phyloP scores from a whole-genome alignment of 2,113 vertebrate genomes.

The Brachionichthys hirsutus region DNA sequence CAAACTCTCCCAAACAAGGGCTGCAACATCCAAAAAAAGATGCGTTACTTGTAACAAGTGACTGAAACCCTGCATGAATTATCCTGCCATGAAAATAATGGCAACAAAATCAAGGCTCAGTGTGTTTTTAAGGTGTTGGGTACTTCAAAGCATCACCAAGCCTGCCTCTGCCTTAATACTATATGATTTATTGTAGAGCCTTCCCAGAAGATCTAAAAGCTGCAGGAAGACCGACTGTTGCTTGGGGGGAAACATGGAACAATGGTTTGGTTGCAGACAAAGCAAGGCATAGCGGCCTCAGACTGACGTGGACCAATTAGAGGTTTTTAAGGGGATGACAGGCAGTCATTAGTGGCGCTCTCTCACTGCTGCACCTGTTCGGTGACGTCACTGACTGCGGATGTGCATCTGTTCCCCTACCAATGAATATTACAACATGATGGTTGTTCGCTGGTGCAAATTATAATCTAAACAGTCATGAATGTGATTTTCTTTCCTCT shows the following conservation, averaged over 20 bases:
- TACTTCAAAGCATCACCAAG: slow-evolving; percentile 46
- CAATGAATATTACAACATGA: too few species aligned
- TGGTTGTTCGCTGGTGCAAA: too few species aligned
- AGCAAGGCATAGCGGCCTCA: slow-evolving; percentile 19
- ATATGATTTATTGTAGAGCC: slow-evolving; percentile 34
- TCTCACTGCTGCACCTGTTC: slow-evolving; percentile 57
- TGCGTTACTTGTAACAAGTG: not conserved
- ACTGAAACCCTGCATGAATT: slow-evolving; percentile 7
- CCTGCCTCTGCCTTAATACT: slow-evolving; percentile 46
- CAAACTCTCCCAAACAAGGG: slow-evolving; percentile 5
- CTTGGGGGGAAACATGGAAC: slow-evolving; percentile 23
- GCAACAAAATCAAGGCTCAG: not conserved
- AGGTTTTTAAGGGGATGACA: slow-evolving; percentile 52
- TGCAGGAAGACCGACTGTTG: slow-evolving; percentile 28
- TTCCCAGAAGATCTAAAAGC: slow-evolving; percentile 37
- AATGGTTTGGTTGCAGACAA: slow-evolving; percentile 18
- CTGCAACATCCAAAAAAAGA: not conserved
- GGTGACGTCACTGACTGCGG: slow-evolving; percentile 41
- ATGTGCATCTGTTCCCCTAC: too few species aligned
- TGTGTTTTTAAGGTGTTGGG: slow-evolving; percentile 9
- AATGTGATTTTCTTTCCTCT: too few species aligned
- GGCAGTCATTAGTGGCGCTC: slow-evolving; percentile 49
- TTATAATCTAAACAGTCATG: too few species aligned
- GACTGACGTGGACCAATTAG: slow-evolving; percentile 46
- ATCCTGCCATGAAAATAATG: slow-evolving; percentile 21